Percentiles rank a stretch among this genome's conserved stretches.
Evolutionary conservation across 2,797 vertebrate species (phyloP).

Genomic region (Sardinella longiceps): DNA sequence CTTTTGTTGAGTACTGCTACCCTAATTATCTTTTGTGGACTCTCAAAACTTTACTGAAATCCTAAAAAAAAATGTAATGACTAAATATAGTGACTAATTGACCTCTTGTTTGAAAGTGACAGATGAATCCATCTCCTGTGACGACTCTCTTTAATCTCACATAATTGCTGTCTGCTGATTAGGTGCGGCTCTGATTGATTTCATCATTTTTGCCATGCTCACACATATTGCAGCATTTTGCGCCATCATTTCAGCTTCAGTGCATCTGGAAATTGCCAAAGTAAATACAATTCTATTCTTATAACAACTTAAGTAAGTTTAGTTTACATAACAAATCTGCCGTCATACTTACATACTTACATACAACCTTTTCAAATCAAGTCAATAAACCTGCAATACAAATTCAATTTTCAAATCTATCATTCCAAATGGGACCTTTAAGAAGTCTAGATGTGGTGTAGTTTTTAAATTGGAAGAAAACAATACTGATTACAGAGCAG

Average conservation of each 20-base stretch:
- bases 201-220: not conserved
- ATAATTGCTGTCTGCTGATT: constrained; percentile 7
- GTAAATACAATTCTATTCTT: not conserved
- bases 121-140: not conserved
- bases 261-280: not conserved
- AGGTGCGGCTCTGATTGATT: constrained; percentile 10
- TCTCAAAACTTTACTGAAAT: constrained; percentile 4
- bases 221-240: not conserved
- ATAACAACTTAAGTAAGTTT: not conserved
- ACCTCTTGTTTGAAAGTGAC: constrained; percentile 10
- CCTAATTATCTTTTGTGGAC: not conserved
- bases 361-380: not conserved
- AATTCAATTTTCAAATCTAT: not conserved
- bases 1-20: constrained; percentile 16
- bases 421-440: not conserved
- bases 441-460: not conserved
- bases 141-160: constrained; percentile 12
- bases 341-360: not conserved
- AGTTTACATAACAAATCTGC: not conserved
- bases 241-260: constrained; percentile 5
- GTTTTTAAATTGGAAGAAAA: not conserved
- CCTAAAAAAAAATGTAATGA: not conserved
- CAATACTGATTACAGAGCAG: not conserved
- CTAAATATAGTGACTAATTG: constrained; percentile 20
- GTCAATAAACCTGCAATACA: not conserved